Conservation (phyloP, 2,797 vertebrate species). For the Strix occidentalis region DNA sequence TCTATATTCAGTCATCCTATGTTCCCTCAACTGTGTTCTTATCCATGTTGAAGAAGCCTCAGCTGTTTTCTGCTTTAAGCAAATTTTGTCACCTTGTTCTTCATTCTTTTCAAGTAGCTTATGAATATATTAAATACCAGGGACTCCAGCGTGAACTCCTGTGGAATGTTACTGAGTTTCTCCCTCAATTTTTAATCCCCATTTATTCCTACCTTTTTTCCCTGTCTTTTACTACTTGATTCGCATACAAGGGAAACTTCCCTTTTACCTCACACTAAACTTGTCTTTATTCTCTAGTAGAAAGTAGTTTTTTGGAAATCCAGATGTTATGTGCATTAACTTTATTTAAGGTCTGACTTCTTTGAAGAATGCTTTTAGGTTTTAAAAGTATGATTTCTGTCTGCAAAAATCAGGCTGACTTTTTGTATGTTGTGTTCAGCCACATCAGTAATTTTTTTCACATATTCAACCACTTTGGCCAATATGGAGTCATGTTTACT, state of each 20-base stretch:
- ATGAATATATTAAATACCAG: neutral
- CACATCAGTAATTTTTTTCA: neutral
- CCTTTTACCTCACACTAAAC: neutral
- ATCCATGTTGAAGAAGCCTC: neutral
- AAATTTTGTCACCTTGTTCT: neutral
- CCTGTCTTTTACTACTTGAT: neutral
- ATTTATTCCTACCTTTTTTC: neutral
- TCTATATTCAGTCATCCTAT: neutral
- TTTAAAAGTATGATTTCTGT: neutral
- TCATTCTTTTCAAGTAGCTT: neutral
- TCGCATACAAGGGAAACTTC: neutral
- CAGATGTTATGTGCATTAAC: neutral
- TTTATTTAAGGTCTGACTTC: neutral
- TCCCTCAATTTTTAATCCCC: neutral
- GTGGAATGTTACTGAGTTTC: neutral
- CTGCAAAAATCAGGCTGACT: neutral
- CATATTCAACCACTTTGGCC: neutral
- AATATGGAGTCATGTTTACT: neutral
- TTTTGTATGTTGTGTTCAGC: neutral
- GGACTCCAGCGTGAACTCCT: neutral
- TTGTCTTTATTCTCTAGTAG: neutral
- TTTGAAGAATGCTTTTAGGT: neutral
- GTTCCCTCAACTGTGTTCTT: neutral
- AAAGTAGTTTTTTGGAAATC: neutral
- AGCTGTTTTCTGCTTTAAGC: neutral